These are phyloP conservation scores for Magallana gigas DNA, from an alignment of 1,140 invertebrate genomes.

Conservation along the genomic window DNA sequence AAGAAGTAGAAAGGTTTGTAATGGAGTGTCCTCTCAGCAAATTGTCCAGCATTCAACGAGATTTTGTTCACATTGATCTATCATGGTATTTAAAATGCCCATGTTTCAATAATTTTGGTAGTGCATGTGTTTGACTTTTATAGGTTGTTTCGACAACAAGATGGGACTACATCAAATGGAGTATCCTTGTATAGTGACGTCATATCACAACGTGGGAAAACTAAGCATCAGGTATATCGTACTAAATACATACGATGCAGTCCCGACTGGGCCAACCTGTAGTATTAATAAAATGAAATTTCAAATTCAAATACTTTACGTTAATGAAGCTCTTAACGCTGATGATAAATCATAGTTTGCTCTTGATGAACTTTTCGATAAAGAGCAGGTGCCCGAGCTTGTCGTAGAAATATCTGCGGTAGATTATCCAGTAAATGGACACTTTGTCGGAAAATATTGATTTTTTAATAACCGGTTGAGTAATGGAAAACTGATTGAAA, in stretches of 20 bases:
- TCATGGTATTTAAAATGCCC: conserved; percentile 33
- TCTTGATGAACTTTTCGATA: not conserved
- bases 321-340: too few relatives aligned
- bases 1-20: conserved; percentile 70
- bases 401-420: not conserved
- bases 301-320: too few relatives aligned
- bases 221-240: conserved; percentile 52
- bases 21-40: not conserved
- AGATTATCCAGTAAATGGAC: not conserved
- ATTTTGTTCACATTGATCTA: not conserved
- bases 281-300: too few relatives aligned
- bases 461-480: not conserved
- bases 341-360: not conserved
- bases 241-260: too few relatives aligned
- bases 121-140: not conserved
- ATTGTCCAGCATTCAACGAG: too few relatives aligned
- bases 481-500: not conserved
- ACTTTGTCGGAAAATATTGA: not conserved
- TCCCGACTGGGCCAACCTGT: too few relatives aligned
- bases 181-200: conserved; percentile 54
- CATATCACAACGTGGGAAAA: conserved; percentile 43
- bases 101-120: not conserved
- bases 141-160: conserved; percentile 42
- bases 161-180: conserved; percentile 4
- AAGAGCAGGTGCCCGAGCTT: not conserved